Conservation (phyloP, 2,888 invertebrate genomes). For the Idaea biselata region DNA sequence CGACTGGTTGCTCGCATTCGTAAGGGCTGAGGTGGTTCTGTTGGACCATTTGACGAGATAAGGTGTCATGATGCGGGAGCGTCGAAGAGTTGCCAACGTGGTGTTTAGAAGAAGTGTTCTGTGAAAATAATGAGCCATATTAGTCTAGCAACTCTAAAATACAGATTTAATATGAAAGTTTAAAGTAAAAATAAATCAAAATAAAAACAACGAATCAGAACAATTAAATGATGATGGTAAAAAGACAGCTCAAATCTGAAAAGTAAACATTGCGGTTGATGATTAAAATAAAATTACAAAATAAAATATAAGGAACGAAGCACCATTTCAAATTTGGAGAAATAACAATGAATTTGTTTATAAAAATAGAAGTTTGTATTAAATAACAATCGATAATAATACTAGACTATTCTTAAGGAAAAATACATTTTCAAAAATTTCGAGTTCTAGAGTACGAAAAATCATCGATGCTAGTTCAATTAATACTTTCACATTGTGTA, state of each 20-base stretch:
- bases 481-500: too few relatives aligned
- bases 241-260: slow-evolving; percentile 44
- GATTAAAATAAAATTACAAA: not conserved
- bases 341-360: not conserved
- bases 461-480: too few relatives aligned
- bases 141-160: not conserved
- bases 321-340: not conserved
- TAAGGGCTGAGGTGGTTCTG: slow-evolving; percentile 79
- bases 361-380: too few relatives aligned
- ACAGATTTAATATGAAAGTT: not conserved
- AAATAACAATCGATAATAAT: too few relatives aligned
- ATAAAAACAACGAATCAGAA: not conserved
- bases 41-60: slow-evolving; percentile 67
- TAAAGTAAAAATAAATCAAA: not conserved
- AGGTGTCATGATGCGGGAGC: slow-evolving; percentile 83
- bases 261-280: slow-evolving; percentile 8
- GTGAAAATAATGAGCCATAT: slow-evolving; percentile 47
- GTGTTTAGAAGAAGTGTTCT: slow-evolving; percentile 94
- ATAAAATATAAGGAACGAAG: not conserved
- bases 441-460: too few relatives aligned
- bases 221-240: slow-evolving; percentile 8
- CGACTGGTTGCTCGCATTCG: slow-evolving; percentile 71
- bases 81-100: slow-evolving; percentile 84
- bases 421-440: too few relatives aligned
- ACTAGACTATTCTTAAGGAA: too few relatives aligned